Conservation (phyloP, 1,140 invertebrate genomes). For the Nasonia longicornis region DNA sequence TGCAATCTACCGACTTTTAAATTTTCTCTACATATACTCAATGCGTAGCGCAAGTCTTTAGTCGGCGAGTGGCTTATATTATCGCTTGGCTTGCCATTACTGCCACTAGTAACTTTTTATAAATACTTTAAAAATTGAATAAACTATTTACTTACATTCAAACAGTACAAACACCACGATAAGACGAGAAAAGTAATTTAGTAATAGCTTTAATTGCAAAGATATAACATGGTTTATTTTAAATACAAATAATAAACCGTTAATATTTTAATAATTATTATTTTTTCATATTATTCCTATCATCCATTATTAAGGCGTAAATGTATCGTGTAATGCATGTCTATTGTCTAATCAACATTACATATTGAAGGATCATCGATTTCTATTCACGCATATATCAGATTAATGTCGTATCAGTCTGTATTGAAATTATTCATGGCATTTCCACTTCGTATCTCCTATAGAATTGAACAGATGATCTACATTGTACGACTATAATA, state of each 20-base stretch:
- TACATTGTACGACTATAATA: no score
- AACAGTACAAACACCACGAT: neutral
- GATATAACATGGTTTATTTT: neutral
- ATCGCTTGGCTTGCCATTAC: slow-evolving; percentile 9
- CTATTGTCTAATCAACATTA: no score
- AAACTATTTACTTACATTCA: neutral
- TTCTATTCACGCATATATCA: neutral
- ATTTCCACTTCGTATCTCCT: no score
- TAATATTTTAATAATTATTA: slow-evolving; percentile 10
- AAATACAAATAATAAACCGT: neutral
- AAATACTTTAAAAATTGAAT: neutral
- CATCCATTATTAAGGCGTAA: neutral
- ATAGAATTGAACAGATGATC: no score
- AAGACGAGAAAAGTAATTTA: neutral
- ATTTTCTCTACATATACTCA: slow-evolving; percentile 51
- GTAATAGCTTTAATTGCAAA: neutral
- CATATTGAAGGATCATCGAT: neutral
- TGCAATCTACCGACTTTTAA: slow-evolving; percentile 68
- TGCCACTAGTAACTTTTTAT: neutral
- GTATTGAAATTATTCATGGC: no score
- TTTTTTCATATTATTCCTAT: neutral
- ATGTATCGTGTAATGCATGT: neutral
- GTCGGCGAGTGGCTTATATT: slow-evolving; percentile 47
- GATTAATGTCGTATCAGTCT: no score
- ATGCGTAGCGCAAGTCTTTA: slow-evolving; percentile 43